phyloP scores from a whole-genome alignment of 2,888 invertebrate species.

The Gerris lacustris region DNA sequence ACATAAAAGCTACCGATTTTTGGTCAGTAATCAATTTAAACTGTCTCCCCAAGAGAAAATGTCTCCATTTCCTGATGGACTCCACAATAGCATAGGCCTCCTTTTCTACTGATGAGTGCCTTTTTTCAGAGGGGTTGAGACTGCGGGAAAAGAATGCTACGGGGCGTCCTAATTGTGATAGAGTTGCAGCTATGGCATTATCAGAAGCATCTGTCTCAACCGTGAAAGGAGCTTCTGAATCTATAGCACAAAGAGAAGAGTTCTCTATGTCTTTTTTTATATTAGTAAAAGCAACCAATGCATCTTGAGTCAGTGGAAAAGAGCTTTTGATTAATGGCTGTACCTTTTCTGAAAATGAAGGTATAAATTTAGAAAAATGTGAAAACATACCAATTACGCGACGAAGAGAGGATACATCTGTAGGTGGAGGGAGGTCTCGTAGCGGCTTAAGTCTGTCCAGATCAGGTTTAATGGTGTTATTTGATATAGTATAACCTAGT shows the following conservation, averaged over 20 bases:
- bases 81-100: conserved; percentile 15
- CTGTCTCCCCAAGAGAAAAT: conserved; percentile 8
- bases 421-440: conserved; percentile 4
- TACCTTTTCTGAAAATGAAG: conserved; percentile 11
- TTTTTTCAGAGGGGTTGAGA: conserved; percentile 19
- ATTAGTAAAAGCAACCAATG: not conserved
- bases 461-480: conserved; percentile 10
- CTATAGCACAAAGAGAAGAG: conserved; percentile 8
- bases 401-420: not conserved
- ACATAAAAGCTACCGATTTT: conserved; percentile 14
- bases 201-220: conserved; percentile 27
- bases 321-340: not conserved
- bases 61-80: conserved; percentile 6
- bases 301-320: not conserved
- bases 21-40: conserved; percentile 9
- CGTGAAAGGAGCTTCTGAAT: conserved; percentile 11
- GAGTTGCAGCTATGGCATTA: conserved; percentile 19
- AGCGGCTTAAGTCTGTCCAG: conserved; percentile 12
- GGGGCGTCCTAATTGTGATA: conserved; percentile 21
- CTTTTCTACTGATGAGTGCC: conserved; percentile 13
- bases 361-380: conserved; percentile 11
- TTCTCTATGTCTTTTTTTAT: not conserved
- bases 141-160: conserved; percentile 22
- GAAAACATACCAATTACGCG: conserved; percentile 11
- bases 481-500: conserved; percentile 12